phyloP scores from a whole-genome alignment of 92 coral and sea anemone genomes.

The Phenganax subtilis region DNA sequence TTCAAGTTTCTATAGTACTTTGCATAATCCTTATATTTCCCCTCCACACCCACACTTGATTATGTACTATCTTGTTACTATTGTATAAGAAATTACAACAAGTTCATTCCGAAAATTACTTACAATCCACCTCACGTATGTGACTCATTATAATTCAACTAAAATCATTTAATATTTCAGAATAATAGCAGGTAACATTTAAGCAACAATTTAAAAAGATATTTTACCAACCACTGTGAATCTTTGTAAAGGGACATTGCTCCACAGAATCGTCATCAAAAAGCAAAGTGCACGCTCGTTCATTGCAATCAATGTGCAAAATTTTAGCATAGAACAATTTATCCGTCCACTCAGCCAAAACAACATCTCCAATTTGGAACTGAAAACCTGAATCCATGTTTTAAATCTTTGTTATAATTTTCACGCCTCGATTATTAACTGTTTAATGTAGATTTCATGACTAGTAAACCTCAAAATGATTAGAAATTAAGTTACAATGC shows the following conservation, averaged over 20 bases:
- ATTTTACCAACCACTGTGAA: conserved; percentile 98
- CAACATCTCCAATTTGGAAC: conserved; percentile 88
- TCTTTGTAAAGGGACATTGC: conserved; percentile 98
- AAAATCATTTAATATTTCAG: neutral
- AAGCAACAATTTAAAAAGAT: conserved; percentile 45
- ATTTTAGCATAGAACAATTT: conserved; percentile 98
- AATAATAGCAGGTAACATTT: neutral
- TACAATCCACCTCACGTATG: too few species aligned
- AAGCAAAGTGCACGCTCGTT: conserved; percentile 74
- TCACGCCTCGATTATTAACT: neutral
- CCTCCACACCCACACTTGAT: too few species aligned
- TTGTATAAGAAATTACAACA: too few species aligned
- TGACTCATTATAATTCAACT: conserved; percentile 37
- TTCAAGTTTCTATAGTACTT: too few species aligned
- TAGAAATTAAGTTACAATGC: neutral
- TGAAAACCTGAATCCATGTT: conserved; percentile 51
- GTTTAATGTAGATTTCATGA: neutral
- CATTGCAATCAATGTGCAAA: conserved; percentile 76
- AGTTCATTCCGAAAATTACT: too few species aligned
- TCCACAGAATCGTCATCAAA: conserved; percentile 99
- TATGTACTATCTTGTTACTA: too few species aligned
- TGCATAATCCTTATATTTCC: too few species aligned
- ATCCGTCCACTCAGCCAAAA: conserved; percentile 99
- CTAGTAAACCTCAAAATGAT: neutral
- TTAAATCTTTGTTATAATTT: neutral